Conservation (phyloP, 92 coral and sea anemone species). For the Chrysogorgia sp. region DNA sequence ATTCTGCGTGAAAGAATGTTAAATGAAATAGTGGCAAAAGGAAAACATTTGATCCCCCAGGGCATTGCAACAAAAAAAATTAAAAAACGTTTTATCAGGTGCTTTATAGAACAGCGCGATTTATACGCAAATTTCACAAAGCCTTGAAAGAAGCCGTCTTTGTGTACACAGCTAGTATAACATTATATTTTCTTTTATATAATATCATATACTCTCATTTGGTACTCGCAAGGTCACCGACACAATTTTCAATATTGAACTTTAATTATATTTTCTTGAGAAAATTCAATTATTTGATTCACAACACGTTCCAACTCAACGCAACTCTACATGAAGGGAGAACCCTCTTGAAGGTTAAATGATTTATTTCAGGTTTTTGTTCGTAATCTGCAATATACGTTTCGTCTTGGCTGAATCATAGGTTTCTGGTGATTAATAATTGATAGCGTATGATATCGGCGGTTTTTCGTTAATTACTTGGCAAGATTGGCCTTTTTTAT, state of each 20-base stretch:
- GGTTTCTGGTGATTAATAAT: conserved; percentile 25
- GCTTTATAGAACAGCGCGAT: too few relatives aligned
- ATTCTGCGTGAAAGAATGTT: too few relatives aligned
- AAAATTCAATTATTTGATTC: too few relatives aligned
- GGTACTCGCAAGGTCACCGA: neutral
- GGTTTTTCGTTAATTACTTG: neutral
- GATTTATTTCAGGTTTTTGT: neutral
- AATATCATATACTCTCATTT: too few relatives aligned
- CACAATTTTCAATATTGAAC: neutral
- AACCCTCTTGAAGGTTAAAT: neutral
- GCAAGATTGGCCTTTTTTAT: conserved; percentile 28
- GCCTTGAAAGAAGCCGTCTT: conserved; percentile 5
- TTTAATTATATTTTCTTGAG: too few relatives aligned
- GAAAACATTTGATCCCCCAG: neutral
- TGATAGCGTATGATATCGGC: too few relatives aligned
- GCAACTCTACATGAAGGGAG: conserved; percentile 1
- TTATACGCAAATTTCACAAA: conserved; percentile 21
- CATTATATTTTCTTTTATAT: neutral
- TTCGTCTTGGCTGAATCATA: neutral
- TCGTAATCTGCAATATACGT: neutral
- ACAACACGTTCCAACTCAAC: too few relatives aligned
- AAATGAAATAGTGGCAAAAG: too few relatives aligned
- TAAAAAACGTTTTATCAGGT: too few relatives aligned
- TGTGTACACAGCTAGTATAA: conserved; percentile 33
- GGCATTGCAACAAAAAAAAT: too few relatives aligned